Evolutionary conservation across 2,797 vertebrate genomes (phyloP).

Genomic region (Crenichthys baileyi): DNA sequence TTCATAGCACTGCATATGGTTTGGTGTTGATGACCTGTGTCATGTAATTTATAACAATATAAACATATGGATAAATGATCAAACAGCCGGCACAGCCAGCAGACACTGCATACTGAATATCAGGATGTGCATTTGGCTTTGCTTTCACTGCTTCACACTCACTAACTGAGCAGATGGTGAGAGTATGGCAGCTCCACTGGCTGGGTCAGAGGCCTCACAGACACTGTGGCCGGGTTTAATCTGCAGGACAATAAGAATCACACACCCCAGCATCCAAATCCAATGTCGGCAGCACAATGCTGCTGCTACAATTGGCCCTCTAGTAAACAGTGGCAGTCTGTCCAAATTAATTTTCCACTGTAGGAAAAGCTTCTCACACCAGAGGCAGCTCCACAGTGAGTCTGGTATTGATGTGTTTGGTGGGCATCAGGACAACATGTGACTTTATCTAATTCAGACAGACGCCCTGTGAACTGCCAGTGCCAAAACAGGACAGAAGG

Average conservation of each 20-base stretch:
- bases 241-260: constrained; percentile 52
- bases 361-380: constrained; percentile 31
- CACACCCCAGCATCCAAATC: constrained; percentile 53
- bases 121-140: too few relatives aligned
- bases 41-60: too few relatives aligned
- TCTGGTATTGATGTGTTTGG: constrained; percentile 22
- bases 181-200: constrained; percentile 2
- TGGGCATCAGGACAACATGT: constrained; percentile 9
- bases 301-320: constrained; percentile 60
- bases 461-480: not conserved
- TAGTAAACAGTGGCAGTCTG: constrained; percentile 58
- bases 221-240: constrained; percentile 55
- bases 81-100: too few relatives aligned
- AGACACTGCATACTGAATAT: too few relatives aligned
- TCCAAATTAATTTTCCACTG: constrained; percentile 63
- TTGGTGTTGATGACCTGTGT: too few relatives aligned
- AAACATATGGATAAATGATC: too few relatives aligned
- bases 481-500: not conserved
- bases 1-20: too few relatives aligned
- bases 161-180: not conserved
- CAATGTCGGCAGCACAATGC: constrained; percentile 70
- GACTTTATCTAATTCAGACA: constrained; percentile 8
- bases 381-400: constrained; percentile 40
- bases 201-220: not conserved
- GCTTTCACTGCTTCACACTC: not conserved